Evolutionary conservation across 2,797 vertebrate genomes (phyloP).

Genomic region (Artibeus jamaicensis): DNA sequence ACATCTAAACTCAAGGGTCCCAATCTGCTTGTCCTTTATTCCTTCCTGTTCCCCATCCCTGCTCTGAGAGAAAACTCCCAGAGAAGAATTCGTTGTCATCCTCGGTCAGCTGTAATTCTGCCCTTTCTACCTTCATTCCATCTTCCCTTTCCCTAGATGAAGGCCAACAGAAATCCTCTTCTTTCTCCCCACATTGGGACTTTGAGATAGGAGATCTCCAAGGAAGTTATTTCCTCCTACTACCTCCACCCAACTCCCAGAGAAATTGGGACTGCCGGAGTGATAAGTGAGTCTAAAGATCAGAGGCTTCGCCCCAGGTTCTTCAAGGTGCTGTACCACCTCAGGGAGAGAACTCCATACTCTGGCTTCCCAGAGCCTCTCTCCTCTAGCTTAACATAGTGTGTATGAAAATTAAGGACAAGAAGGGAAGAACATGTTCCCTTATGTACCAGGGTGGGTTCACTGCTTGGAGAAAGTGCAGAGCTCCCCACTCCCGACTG

Average conservation of each 20-base stretch:
- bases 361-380: constrained; percentile 36
- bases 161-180: constrained; percentile 14
- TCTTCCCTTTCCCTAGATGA: background rate
- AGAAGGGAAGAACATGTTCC: background rate
- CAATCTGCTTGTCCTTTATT: background rate
- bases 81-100: background rate
- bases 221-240: background rate
- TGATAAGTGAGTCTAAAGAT: background rate
- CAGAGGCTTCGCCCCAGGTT: background rate
- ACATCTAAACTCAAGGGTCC: background rate
- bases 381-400: background rate
- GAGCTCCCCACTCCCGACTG: background rate
- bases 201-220: background rate
- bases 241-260: background rate
- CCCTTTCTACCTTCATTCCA: constrained; percentile 4
- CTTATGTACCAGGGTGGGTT: background rate
- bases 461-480: background rate
- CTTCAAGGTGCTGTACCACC: background rate
- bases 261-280: background rate
- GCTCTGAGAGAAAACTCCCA: background rate
- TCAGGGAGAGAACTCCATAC: background rate
- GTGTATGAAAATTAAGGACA: background rate
- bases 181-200: background rate
- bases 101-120: background rate
- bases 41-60: background rate